Evolutionary conservation across 2,113 vertebrate genomes (phyloP).

Genomic region (Poeciliopsis occidentalis): DNA sequence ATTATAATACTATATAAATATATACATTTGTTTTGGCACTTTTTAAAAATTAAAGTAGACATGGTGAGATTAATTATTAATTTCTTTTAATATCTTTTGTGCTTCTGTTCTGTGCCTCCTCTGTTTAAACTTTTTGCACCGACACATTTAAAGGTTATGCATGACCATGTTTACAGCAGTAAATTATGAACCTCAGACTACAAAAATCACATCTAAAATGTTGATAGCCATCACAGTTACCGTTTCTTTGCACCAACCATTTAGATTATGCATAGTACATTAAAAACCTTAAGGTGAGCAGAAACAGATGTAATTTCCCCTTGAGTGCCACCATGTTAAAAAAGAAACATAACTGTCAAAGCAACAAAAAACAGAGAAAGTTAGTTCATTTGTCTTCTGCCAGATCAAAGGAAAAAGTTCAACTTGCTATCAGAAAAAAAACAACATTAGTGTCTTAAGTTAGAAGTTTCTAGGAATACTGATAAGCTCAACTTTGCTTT

Average conservation of each 20-base stretch:
- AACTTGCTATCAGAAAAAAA: not conserved
- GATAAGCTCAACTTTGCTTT: not conserved
- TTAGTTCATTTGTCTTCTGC: conserved; percentile 11
- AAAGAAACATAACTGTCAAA: conserved; percentile 31
- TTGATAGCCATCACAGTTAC: not conserved
- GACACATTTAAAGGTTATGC: not conserved
- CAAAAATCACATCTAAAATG: not conserved
- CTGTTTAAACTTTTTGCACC: not conserved
- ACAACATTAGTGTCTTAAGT: conserved; percentile 2
- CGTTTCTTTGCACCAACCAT: not conserved
- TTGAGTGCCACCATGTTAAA: not conserved
- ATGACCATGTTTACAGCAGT: not conserved
- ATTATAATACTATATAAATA: too few species aligned
- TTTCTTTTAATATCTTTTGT: not conserved
- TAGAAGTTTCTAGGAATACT: not conserved
- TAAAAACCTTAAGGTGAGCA: not conserved
- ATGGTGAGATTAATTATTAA: not conserved
- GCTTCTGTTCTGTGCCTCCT: not conserved
- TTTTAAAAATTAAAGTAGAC: too few species aligned
- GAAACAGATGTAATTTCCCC: not conserved
- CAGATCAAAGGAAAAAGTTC: not conserved
- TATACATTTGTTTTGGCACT: too few species aligned
- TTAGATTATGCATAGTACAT: not conserved
- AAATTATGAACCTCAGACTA: not conserved
- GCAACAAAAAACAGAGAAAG: conserved; percentile 46